Evolutionary conservation across 2,888 invertebrate genomes (phyloP).

Genomic region (Nomada hirtipes): DNA sequence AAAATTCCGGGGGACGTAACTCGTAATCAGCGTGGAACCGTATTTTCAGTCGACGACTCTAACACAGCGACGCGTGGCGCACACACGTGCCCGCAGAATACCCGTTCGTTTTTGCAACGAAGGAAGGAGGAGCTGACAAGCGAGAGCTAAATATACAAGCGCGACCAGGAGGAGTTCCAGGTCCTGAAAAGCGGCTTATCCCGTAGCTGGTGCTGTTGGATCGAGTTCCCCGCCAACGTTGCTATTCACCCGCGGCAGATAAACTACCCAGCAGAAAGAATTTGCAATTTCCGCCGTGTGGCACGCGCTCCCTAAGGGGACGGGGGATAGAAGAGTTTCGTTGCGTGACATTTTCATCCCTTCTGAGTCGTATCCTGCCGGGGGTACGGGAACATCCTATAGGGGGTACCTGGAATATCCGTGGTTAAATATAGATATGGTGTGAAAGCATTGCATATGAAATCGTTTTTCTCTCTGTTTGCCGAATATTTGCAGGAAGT

Average conservation of each 20-base stretch:
- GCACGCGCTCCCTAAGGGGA: not conserved
- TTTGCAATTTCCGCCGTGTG: slow-evolving; percentile 46
- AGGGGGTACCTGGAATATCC: no score
- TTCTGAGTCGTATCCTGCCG: not conserved
- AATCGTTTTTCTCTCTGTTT: no score
- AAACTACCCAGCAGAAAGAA: slow-evolving; percentile 50
- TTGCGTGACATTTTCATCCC: slow-evolving; percentile 9
- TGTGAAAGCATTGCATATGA: no score
- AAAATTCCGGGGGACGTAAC: slow-evolving; percentile 48
- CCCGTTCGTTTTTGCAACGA: slow-evolving; percentile 17
- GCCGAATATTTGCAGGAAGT: no score
- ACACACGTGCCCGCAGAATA: not conserved
- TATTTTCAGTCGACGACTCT: slow-evolving; percentile 32
- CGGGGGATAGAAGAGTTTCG: not conserved
- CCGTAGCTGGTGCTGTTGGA: slow-evolving; percentile 34
- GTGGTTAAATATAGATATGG: no score
- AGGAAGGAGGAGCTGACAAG: slow-evolving; percentile 54
- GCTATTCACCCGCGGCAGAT: slow-evolving; percentile 48
- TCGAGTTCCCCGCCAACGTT: slow-evolving; percentile 55
- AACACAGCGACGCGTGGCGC: not conserved
- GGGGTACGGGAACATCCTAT: no score
- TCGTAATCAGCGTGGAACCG: slow-evolving; percentile 44
- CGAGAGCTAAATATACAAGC: slow-evolving; percentile 58
- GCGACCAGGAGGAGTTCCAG: slow-evolving; percentile 6
- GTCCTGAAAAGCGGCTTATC: slow-evolving; percentile 56